Evolutionary conservation across 2,113 vertebrate genomes (phyloP), one percentile per base, ranked within the genome.

Genomic region (Pungitius pungitius): DNA sequence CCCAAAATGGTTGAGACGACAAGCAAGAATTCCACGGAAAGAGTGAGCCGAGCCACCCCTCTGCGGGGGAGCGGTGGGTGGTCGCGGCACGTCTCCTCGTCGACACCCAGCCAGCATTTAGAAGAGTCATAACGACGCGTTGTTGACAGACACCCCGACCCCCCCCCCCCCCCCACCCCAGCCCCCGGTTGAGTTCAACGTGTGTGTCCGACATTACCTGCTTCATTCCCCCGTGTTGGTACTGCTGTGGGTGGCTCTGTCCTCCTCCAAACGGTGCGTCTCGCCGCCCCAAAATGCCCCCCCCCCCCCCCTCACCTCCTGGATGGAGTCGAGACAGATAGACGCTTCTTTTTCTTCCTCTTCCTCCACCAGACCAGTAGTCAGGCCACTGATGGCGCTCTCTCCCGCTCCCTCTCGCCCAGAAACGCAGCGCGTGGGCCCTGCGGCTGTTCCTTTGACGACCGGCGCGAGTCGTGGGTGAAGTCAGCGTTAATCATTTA

Each of bases 181-280:
- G 5, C 4, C 6, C 35, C 69, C 11, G 57, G 2, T 6, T 10
- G 49, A 24, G 39, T 43, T 62, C 22, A 24, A 43, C 22, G 8
- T 35, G 8, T 3, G 20, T 43, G 20, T 49, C 45, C 27, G 17
- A 11, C 9, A 1, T 83, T 83, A 89, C 82, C 85, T 85, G 75
- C 69, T 73, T 73, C 73, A n/a, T 20, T 51, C 69, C 69, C 78
- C 75, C 73, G 70, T 65, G 78, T 20, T 26, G 39, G 4, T 14
- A 71, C 58, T 64, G 30, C 20, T 20, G 13, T 24, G 27, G 27
- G 43, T 18, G 47, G 58, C 74, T 81, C 78, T 74, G 64, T 24
- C 65, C 66, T 22, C 54, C 47, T 22, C 54, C 40, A 15, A n/a
- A 45, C 22, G 49, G 3, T 35, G 49, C 77, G 76, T 83, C 69